Evolutionary conservation across 1,140 invertebrate species (phyloP), one percentile per base, ranked within the genome.

Genomic region (Lordiphosa mommai): DNA sequence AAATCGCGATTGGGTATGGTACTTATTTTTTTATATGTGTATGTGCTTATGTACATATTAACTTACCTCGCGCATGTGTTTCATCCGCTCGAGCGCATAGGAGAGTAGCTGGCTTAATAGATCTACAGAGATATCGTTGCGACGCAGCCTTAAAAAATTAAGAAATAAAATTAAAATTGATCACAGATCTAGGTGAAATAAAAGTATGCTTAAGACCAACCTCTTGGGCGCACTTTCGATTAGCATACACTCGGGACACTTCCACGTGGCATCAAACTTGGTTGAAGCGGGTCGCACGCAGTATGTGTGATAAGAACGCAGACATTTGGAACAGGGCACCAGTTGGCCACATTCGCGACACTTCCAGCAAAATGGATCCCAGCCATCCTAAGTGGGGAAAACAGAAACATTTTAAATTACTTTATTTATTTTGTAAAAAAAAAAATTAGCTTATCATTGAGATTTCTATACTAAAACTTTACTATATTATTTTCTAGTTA

Each of bases 321-420:
- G 94, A 89, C 96, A 98, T 17, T 94, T 93, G 58, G 93, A 93
- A 88, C 96, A 98, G 12, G 92, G 89, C 74, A 93, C 89, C 3
- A 90, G 82, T 0, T 72, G 57, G 10, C 57, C 74, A 44, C 94
- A 92, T 61, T 92, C 92, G 58, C 95, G 94, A 86, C 97, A 98
- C 37, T 94, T 90, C 96, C 96, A 98, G 88, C 97, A 98, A 82
- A 94, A 98, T 36, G 91, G 91, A 89, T 98, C 97, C 65, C 90
- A 91, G 3, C 90, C 88, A 20, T 44, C 37, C 88, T 89, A 14
- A 1, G 49, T 20, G 10, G 13, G 10, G 13, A 8, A 41, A 12
- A 27, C 14, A n/a, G 27, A 10, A 20, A n/a, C 10, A 27, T 33
- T 17, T 3, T 10, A n/a, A 7, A 9, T 9, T 2, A n/a, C 1